Base-by-base conservation (phyloP, 2,797 vertebrate species). In the Micropoecilia bifurca region DNA sequence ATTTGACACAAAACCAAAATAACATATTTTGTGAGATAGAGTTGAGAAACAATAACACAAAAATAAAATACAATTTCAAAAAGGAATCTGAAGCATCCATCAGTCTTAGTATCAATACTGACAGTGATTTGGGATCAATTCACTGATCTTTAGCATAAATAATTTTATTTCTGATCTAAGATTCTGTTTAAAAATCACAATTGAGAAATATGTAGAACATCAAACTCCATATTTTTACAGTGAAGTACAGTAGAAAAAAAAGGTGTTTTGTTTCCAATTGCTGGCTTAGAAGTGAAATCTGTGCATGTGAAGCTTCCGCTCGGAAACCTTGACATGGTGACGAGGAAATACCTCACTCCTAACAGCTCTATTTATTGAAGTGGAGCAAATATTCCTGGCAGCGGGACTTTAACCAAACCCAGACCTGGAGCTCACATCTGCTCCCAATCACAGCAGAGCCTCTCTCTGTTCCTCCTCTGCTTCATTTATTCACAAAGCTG, bases 321-420 rank as follows among this genome's bases (percentile, higher is more conserved):
- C 91, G 71, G 80, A 90, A 93, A 91, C 79, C 86, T 90, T 83
- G 89, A 94, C 94, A 93, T 87, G 92, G 92, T 94, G 94, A 95
- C 93, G 92, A 92, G 92, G 92, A 94, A 95, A 94, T 89, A 93
- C 90, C 88, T 91, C 76, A 88, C 90, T 93, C 91, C 93, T 92
- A 95, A 93, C 92, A 91, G 93, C 95, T 95, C 92, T 93, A 95
- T 96, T 95, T 95, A 96, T 96, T 96, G 95, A 95, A 95, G 94
- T 92, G 94, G 89, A 90, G 91, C 77, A 68, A 95, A 95, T 95
- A 95, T 96, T 95, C 92, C 88, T 95, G 93, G 94, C 95, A 95
- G 94, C 85, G 36, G 85, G 86, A 91, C 86, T 91, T 90, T 96
- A 95, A 96, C 92, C 86, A 91, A 94, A 92, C 92, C 93, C 95